Evolutionary conservation across 2,888 invertebrate genomes (phyloP), one percentile per base, ranked within the genome.

Genomic region (Latrodectus elegans): DNA sequence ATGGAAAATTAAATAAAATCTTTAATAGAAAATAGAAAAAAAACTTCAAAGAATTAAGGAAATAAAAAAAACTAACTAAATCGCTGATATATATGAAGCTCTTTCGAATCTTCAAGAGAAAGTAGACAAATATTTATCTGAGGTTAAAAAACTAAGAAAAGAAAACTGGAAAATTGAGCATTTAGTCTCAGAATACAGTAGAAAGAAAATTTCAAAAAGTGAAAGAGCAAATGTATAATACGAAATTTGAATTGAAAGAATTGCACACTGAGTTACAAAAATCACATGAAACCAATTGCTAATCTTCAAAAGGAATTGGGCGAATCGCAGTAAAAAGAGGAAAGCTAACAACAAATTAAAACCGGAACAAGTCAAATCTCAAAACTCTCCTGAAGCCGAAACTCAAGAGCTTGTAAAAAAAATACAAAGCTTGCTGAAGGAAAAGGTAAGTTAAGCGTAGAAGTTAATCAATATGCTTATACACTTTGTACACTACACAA

Each of bases 71-170:
- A 75, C 51, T 82, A 88, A 70, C 73, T 88, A 4, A n/a, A n/a
- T n/a, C n/a, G 79, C 84, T 0, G 85, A 88, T 77, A 70, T 85
- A 1, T 86, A 88, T 76, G 88, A 88, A 70, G 75, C 74, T 26
- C 76, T 85, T 10, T 81, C 84, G n/a, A 82, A 77, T 74, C 70
- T 88, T 1, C 84, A 88, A 17, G 83, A 88, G 53, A 75, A 88
- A 65, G 72, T 85, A 9, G 85, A 85, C 4, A 85, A 88, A 55
- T 80, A 84, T 22, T 53, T 75, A 49, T 64, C 65, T 60, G 90
- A 96, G 92, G 92, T 96, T 89, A 96, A 96, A 91, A 95, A 95
- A 91, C 95, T 96, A 91, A 94, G 95, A 85, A 95, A 95, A 90
- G 96, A 96, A 91, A 92, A 96, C 17, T 55, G 81, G 67, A 85